A percentile compares a stretch with the other conserved stretches of the same genome.
Evolutionary conservation across 2,113 vertebrate genomes (phyloP).

Genomic region (Hemicordylus capensis): DNA sequence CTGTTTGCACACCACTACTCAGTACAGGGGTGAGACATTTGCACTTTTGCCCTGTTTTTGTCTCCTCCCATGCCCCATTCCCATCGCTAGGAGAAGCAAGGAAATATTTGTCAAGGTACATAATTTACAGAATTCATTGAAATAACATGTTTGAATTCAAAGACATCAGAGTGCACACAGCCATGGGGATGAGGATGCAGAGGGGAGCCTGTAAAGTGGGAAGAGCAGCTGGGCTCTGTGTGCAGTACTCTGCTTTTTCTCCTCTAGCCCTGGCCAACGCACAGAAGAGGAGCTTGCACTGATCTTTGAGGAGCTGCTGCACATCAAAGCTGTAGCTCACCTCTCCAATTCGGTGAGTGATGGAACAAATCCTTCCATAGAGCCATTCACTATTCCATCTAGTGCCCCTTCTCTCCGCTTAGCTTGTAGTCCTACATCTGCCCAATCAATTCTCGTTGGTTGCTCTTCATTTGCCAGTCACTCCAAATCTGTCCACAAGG

Average conservation of each 20-base stretch:
- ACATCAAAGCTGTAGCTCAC: constrained; percentile 92
- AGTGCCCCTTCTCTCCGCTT: neutral
- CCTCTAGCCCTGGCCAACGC: constrained; percentile 86
- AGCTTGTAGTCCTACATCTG: neutral
- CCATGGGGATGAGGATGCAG: neutral
- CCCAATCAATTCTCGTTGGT: neutral
- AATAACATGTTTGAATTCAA: neutral
- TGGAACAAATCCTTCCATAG: neutral
- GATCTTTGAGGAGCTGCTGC: constrained; percentile 94
- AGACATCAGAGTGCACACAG: neutral
- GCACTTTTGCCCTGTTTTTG: neutral
- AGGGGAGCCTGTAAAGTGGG: neutral
- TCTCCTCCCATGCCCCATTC: too few species aligned
- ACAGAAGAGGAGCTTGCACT: constrained; percentile 91
- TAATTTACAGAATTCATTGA: neutral
- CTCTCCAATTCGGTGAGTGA: constrained; percentile 89
- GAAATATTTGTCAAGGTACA: too few species aligned
- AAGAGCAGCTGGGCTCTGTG: neutral
- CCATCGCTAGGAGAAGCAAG: fast-evolving
- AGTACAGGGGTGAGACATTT: neutral
- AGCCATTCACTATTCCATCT: neutral
- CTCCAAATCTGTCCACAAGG: neutral
- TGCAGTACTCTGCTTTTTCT: fast-evolving
- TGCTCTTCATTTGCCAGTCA: neutral
- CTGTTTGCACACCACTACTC: too few species aligned